Base-by-base conservation (phyloP, 2,888 invertebrate species). In the Acanthosoma haemorrhoidale region DNA sequence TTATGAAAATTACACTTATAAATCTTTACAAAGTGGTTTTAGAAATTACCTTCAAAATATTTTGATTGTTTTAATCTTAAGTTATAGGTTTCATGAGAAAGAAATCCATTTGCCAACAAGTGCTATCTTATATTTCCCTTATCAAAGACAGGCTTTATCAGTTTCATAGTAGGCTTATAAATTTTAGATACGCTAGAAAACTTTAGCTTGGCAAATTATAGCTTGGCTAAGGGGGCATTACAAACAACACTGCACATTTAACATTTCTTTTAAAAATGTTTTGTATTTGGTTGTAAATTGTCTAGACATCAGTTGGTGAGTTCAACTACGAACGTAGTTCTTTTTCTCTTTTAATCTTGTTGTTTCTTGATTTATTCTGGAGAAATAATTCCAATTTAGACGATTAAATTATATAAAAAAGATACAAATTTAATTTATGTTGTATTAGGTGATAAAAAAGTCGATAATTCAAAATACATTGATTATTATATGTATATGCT, bases 111-210 rank as follows among this genome's bases (percentile, higher is more conserved):
- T 29, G 31, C 21, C 39, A 18, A 64, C 29, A 60, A 39, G 61
- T n/a, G n/a, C 16, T 16, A 41, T 64, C 41, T 39, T 31, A 25
- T 64, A 11, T n/a, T 2, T 41, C 3, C 6, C 67, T 67, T 67
- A 51, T 51, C 67, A 64, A 41, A 39, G 29, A 64, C 67, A 32
- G 31, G 67, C 67, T 31, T 67, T 67, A 67, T 67, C 67, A 67
- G 29, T 18, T 29, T 13, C 18, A 21, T 51, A 57, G 57, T 51
- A 51, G 32, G 57, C 57, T 51, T 4, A 57, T 29, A 34, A 67
- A 67, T 67, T 51, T 34, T 67, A 51, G 15, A 57, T 34, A n/a
- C 51, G 6, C 51, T 34, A 67, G 43, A 67, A 67, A 67, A 51
- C 21, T 67, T 67, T 57, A n/a, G n/a, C n/a, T n/a, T n/a, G n/a